Evolutionary conservation across 2,888 invertebrate genomes (phyloP).

Genomic region (Drosophila macrothrix): DNA sequence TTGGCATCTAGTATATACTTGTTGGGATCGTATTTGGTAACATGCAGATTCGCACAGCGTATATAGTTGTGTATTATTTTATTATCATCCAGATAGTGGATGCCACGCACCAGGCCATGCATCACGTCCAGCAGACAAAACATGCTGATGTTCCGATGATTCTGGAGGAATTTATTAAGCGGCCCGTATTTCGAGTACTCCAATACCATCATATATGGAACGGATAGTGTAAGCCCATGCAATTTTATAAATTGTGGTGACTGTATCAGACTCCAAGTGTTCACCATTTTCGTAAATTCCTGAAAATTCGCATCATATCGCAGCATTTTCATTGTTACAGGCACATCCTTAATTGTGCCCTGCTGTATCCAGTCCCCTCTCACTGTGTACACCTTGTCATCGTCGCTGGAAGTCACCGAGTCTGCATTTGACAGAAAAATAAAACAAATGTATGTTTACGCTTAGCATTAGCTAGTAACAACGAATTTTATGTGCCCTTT

Average conservation of each 20-base stretch:
- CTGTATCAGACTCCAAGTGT: slow-evolving; percentile 92
- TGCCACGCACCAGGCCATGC: slow-evolving; percentile 92
- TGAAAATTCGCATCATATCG: slow-evolving; percentile 88
- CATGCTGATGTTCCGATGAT: slow-evolving; percentile 86
- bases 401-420: slow-evolving; percentile 87
- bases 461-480: neutral
- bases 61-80: slow-evolving; percentile 94
- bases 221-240: slow-evolving; percentile 91
- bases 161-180: slow-evolving; percentile 87
- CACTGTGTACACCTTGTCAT: slow-evolving; percentile 89
- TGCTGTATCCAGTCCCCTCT: slow-evolving; percentile 92
- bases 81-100: slow-evolving; percentile 94
- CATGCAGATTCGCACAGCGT: slow-evolving; percentile 92
- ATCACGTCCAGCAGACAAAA: slow-evolving; percentile 93
- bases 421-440: slow-evolving; percentile 81
- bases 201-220: slow-evolving; percentile 92
- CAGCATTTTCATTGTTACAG: slow-evolving; percentile 92
- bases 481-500: neutral
- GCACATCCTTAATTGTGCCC: slow-evolving; percentile 89
- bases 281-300: slow-evolving; percentile 91
- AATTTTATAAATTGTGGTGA: slow-evolving; percentile 91
- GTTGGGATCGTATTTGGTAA: slow-evolving; percentile 89
- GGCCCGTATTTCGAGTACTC: slow-evolving; percentile 93
- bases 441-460: neutral
- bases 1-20: slow-evolving; percentile 90